phyloP scores from a whole-genome alignment of 2,113 vertebrate genomes.

The Petrocephalus zakoni region DNA sequence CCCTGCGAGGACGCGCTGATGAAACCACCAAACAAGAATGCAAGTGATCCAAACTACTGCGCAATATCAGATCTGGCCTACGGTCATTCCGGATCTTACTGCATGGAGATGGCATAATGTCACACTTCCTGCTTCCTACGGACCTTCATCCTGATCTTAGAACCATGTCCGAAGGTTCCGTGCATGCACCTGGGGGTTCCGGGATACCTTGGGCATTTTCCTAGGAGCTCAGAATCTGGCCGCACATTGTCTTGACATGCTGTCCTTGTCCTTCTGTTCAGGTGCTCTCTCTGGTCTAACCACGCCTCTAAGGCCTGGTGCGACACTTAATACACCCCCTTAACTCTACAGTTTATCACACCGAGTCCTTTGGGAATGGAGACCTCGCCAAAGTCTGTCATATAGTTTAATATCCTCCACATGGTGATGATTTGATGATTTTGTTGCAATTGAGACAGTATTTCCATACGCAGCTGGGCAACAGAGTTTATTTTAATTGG shows the following conservation, averaged over 20 bases:
- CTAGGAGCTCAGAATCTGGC: neutral
- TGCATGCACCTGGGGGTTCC: neutral
- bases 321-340: neutral
- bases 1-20: neutral
- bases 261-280: neutral
- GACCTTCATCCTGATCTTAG: neutral
- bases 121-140: neutral
- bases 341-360: neutral
- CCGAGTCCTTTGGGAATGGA: neutral
- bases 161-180: neutral
- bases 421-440: slow-evolving; percentile 7
- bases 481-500: neutral
- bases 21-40: neutral
- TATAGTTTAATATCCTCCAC: neutral
- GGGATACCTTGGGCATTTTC: neutral
- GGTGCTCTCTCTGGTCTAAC: neutral
- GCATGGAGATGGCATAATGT: neutral
- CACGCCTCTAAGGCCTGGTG: neutral
- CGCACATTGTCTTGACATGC: neutral
- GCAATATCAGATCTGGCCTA: slow-evolving; percentile 6
- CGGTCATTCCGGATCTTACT: neutral
- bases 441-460: neutral
- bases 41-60: neutral
- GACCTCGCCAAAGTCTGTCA: neutral
- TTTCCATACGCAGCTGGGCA: neutral